Percentiles rank a stretch among this genome's conserved stretches.
Conservation (phyloP, 2,797 vertebrate genomes). For the Platalea minor region DNA sequence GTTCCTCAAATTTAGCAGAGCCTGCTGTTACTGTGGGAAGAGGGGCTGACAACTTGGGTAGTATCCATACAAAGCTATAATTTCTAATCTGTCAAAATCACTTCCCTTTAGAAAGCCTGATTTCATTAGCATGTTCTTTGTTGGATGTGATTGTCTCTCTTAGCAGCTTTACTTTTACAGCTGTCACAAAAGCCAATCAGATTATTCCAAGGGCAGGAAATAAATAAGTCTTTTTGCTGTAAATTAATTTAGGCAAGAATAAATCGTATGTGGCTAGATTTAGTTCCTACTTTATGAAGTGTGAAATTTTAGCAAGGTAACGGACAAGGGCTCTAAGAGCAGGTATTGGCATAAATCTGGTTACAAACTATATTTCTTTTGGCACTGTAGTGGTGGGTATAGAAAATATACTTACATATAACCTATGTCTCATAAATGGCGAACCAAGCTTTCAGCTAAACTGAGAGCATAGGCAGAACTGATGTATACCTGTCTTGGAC, state of each 20-base stretch:
- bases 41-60: constrained; percentile 70
- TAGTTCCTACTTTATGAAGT: background rate
- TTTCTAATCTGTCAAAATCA: constrained; percentile 77
- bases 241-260: constrained; percentile 63
- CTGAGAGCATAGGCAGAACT: background rate
- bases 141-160: constrained; percentile 66
- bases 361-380: background rate
- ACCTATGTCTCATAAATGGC: background rate
- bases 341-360: background rate
- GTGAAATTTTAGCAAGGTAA: constrained; percentile 28
- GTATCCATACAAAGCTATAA: constrained; percentile 69
- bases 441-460: background rate
- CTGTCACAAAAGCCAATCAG: constrained; percentile 68
- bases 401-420: background rate
- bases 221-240: constrained; percentile 55
- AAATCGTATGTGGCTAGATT: constrained; percentile 16
- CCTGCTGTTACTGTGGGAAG: constrained; percentile 68
- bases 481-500: background rate
- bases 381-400: background rate
- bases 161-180: constrained; percentile 60
- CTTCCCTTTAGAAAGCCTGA: constrained; percentile 71
- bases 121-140: constrained; percentile 73
- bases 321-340: background rate
- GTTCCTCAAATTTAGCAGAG: constrained; percentile 69
- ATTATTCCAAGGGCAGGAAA: constrained; percentile 67